A percentile compares a stretch with the other conserved stretches of the same genome.
These are phyloP conservation scores for Reticulitermes lucifugus DNA, from an alignment of 2,888 invertebrate genomes.

Conservation along the genomic window DNA sequence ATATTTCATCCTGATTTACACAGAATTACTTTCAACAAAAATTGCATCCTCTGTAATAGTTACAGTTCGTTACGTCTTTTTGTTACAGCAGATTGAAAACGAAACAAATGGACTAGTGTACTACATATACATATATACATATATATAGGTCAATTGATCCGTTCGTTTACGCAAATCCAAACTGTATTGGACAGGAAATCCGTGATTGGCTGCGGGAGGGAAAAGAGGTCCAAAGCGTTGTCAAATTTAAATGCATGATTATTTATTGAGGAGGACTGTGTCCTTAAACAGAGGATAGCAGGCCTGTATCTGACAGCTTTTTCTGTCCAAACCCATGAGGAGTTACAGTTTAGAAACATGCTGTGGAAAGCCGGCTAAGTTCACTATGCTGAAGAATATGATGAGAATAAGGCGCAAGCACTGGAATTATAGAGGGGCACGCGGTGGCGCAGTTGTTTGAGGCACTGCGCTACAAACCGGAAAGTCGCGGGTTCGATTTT, in stretches of 20 bases:
- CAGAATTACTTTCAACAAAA: conserved; percentile 4
- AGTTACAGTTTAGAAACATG: background rate
- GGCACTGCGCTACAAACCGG: no score
- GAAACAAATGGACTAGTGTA: background rate
- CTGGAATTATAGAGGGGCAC: no score
- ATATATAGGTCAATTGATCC: background rate
- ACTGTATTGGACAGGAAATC: background rate
- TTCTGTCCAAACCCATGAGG: background rate
- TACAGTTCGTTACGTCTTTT: background rate
- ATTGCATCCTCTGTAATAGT: background rate
- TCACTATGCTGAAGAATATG: no score
- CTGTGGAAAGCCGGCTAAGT: no score
- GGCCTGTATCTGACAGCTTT: background rate
- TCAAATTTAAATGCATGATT: background rate
- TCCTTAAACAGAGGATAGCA: no score
- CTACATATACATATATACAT: background rate
- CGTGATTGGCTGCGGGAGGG: background rate
- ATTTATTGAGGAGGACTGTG: no score
- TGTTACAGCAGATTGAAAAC: background rate
- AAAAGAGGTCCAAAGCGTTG: background rate
- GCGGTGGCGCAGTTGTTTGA: no score
- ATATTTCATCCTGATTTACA: background rate
- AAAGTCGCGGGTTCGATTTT: no score
- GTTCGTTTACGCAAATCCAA: background rate
- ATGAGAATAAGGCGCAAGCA: no score